Conservation (phyloP, 1,140 invertebrate genomes). For the Papilio glaucus region DNA sequence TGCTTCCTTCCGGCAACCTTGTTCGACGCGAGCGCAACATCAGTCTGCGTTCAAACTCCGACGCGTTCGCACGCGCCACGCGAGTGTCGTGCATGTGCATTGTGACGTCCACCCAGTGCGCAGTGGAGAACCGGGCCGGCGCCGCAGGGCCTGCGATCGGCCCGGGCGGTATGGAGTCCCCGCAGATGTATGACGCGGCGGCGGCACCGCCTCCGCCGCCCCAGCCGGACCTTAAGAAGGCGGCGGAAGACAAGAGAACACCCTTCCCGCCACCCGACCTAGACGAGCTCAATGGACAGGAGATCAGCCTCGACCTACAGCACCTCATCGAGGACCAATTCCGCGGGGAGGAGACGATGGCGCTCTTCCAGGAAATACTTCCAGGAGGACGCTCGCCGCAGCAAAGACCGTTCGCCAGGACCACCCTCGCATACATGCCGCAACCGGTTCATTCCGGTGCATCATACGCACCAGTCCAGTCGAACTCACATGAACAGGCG, state of each 20-base stretch:
- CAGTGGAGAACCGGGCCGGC: slow-evolving; percentile 76
- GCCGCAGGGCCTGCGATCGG: slow-evolving; percentile 75
- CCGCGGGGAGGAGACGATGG: slow-evolving; percentile 87
- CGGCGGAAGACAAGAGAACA: slow-evolving; percentile 78
- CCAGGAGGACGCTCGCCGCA: slow-evolving; percentile 84
- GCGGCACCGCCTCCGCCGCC: slow-evolving; percentile 81
- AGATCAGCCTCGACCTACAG: slow-evolving; percentile 94
- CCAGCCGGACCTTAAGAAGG: slow-evolving; percentile 81
- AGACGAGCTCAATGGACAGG: slow-evolving; percentile 93
- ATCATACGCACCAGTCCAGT: slow-evolving; percentile 86
- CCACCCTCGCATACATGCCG: slow-evolving; percentile 93
- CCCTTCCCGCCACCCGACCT: slow-evolving; percentile 90
- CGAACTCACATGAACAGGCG: slow-evolving; percentile 84
- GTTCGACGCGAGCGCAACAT: slow-evolving; percentile 56
- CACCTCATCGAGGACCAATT: slow-evolving; percentile 96
- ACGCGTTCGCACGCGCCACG: slow-evolving; percentile 64
- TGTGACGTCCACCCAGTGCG: slow-evolving; percentile 72
- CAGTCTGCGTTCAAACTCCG: slow-evolving; percentile 71
- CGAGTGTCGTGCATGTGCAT: slow-evolving; percentile 69
- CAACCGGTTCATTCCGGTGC: slow-evolving; percentile 94
- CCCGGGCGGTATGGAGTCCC: slow-evolving; percentile 87
- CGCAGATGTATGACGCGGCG: slow-evolving; percentile 88
- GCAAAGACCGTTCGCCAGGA: slow-evolving; percentile 84
- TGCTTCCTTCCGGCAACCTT: slow-evolving; percentile 79
- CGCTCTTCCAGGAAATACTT: slow-evolving; percentile 91